These are phyloP conservation scores for Lanistes nyassanus DNA, from an alignment of 1,140 invertebrate species.

Conservation along the genomic window DNA sequence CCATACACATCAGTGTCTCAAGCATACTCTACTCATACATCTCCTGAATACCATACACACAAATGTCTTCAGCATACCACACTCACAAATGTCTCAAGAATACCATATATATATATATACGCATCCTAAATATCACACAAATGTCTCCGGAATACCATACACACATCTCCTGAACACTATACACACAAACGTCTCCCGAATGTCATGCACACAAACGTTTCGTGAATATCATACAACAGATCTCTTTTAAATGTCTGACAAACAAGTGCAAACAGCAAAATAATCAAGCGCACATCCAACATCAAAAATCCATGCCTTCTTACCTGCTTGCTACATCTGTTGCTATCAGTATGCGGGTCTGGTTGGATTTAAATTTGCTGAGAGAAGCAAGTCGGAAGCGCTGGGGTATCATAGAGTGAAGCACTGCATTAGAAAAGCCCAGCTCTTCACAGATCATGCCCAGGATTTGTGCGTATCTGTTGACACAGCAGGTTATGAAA, in stretches of 20 bases:
- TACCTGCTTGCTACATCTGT: conserved; percentile 68
- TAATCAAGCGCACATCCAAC: too few relatives aligned
- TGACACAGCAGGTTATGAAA: not conserved
- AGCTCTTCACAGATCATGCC: conserved; percentile 84
- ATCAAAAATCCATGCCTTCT: not conserved
- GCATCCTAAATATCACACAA: not conserved
- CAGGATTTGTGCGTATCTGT: conserved; percentile 66
- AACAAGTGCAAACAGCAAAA: too few relatives aligned
- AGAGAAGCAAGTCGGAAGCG: conserved; percentile 61
- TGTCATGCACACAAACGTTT: too few relatives aligned
- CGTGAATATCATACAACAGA: too few relatives aligned
- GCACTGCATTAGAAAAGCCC: conserved; percentile 85
- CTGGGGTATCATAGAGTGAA: conserved; percentile 73
- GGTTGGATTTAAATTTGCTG: conserved; percentile 65
- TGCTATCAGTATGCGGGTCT: conserved; percentile 65
- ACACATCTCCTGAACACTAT: not conserved
- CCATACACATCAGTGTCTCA: not conserved
- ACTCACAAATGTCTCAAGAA: not conserved
- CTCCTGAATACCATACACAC: not conserved
- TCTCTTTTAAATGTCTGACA: too few relatives aligned
- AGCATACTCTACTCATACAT: not conserved
- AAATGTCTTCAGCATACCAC: not conserved
- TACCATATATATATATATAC: not conserved
- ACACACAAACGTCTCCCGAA: too few relatives aligned
- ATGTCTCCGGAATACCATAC: not conserved